Percentiles rank a stretch among this genome's conserved stretches.
Conservation (phyloP, 1,140 invertebrate genomes). For the Caenorhabditis latens region DNA sequence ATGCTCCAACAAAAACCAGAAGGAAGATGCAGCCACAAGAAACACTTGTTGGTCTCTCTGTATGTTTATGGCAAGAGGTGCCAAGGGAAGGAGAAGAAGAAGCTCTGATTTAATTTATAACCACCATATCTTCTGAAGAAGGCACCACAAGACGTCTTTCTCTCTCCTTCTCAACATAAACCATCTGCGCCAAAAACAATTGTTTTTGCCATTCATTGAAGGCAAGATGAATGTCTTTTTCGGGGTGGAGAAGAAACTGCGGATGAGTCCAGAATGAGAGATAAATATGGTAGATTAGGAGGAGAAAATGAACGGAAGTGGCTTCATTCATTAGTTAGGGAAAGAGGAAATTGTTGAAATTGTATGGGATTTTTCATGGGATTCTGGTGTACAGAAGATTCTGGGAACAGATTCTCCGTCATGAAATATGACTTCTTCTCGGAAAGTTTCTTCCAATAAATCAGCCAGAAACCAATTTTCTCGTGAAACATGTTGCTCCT, state of each 20-base stretch:
- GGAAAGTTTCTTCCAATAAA: not conserved
- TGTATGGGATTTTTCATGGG: not conserved
- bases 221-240: slow-evolving; percentile 30
- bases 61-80: slow-evolving; percentile 53
- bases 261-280: slow-evolving; percentile 27
- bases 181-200: slow-evolving; percentile 56
- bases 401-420: no score
- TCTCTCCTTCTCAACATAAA: slow-evolving; percentile 14
- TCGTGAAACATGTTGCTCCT: slow-evolving; percentile 1
- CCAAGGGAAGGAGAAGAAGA: slow-evolving; percentile 40
- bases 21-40: not conserved
- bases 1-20: slow-evolving; percentile 21
- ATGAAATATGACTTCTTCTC: not conserved
- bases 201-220: slow-evolving; percentile 54
- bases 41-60: slow-evolving; percentile 20
- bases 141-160: not conserved
- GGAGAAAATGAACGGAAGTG: slow-evolving; percentile 27
- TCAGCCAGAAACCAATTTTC: not conserved
- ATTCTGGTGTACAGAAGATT: not conserved
- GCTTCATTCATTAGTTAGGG: not conserved
- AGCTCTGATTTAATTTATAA: slow-evolving; percentile 57
- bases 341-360: slow-evolving; percentile 14
- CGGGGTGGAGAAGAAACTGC: slow-evolving; percentile 23
- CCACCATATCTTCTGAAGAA: slow-evolving; percentile 36
- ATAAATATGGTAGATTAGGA: slow-evolving; percentile 47